Conservation (phyloP, 2,888 invertebrate genomes). For the Synanthedon tipuliformis region DNA sequence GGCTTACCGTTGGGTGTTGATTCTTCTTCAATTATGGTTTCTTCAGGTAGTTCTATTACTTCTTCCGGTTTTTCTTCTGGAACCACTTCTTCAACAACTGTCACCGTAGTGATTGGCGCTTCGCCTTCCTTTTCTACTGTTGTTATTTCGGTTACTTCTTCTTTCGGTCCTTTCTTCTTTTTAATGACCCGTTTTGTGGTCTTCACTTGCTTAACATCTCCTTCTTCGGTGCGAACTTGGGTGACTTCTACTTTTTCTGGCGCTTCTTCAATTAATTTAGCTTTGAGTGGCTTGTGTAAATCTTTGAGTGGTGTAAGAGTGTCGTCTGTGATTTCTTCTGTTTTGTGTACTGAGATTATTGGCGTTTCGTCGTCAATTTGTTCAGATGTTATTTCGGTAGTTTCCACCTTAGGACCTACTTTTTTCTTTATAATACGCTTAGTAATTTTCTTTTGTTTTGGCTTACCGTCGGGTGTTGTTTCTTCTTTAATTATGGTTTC, state of each 20-base stretch:
- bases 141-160: slow-evolving; percentile 30
- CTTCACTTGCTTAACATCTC: slow-evolving; percentile 9
- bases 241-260: slow-evolving; percentile 6
- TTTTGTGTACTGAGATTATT: slow-evolving; percentile 21
- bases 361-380: slow-evolving; percentile 29
- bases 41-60: slow-evolving; percentile 26
- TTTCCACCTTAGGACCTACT: slow-evolving; percentile 16
- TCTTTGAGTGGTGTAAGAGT: slow-evolving; percentile 15
- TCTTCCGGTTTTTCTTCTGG: slow-evolving; percentile 16
- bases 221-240: slow-evolving; percentile 9
- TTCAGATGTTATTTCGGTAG: slow-evolving; percentile 27
- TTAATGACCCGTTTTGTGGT: slow-evolving; percentile 6
- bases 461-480: slow-evolving; percentile 14
- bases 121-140: slow-evolving; percentile 33
- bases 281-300: slow-evolving; percentile 17
- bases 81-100: slow-evolving; percentile 27
- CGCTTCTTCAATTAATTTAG: slow-evolving; percentile 14
- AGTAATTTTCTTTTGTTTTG: slow-evolving; percentile 21
- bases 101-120: slow-evolving; percentile 23
- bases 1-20: slow-evolving; percentile 18
- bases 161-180: slow-evolving; percentile 6
- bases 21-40: slow-evolving; percentile 14
- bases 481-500: slow-evolving; percentile 25
- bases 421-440: slow-evolving; percentile 18
- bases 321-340: slow-evolving; percentile 1